phyloP scores from a whole-genome alignment of 2,797 vertebrate genomes.

The Pseudochirops cupreus region DNA sequence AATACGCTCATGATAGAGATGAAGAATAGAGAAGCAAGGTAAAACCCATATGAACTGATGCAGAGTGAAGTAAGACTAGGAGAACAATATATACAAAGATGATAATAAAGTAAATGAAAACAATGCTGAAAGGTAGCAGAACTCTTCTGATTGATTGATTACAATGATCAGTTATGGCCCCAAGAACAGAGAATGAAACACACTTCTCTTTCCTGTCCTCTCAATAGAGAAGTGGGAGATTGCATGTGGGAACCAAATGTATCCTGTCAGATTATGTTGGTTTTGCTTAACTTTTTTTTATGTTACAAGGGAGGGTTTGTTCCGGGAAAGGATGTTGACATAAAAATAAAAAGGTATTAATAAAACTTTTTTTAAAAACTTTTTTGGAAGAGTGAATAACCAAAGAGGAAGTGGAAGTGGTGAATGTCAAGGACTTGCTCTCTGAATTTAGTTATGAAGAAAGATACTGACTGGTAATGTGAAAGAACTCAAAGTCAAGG shows the following conservation, averaged over 20 bases:
- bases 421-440: background rate
- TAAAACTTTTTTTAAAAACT: background rate
- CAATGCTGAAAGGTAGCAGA: background rate
- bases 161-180: background rate
- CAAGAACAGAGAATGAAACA: background rate
- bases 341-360: background rate
- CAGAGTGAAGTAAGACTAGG: background rate
- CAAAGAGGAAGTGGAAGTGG: background rate
- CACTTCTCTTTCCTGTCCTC: background rate
- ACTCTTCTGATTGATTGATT: background rate
- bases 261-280: background rate
- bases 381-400: background rate
- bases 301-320: background rate
- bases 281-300: background rate
- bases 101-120: background rate
- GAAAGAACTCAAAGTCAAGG: background rate
- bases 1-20: background rate
- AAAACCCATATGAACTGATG: background rate
- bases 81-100: background rate
- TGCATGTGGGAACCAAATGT: background rate
- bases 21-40: background rate
- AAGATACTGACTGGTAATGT: background rate
- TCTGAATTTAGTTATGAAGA: background rate
- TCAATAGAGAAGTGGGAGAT: background rate
- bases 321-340: background rate